phyloP scores from a whole-genome alignment of 1,140 invertebrate genomes.

The Cherax destructor region DNA sequence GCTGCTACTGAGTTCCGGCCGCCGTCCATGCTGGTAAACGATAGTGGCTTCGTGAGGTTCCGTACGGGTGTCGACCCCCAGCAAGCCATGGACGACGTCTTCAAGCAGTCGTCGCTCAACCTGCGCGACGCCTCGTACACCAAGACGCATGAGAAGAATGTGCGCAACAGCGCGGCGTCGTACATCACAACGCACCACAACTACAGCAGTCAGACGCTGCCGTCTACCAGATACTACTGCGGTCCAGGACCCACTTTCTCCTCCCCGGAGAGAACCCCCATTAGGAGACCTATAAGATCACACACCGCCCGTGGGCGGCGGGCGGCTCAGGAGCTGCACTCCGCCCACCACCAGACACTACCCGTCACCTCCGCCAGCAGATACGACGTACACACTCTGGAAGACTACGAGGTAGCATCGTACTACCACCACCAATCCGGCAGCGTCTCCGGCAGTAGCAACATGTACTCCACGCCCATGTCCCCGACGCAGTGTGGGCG shows the following conservation, averaged over 20 bases:
- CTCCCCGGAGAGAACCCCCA: constrained; percentile 20
- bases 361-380: not conserved
- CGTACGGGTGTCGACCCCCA: constrained; percentile 74
- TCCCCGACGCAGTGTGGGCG: not conserved
- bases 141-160: no score
- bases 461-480: constrained; percentile 22
- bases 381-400: not conserved
- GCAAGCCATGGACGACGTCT: constrained; percentile 35
- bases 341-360: not conserved
- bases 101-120: constrained; percentile 27
- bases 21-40: constrained; percentile 87
- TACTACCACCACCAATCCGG: constrained; percentile 35
- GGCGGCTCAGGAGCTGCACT: not conserved
- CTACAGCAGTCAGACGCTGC: constrained; percentile 32
- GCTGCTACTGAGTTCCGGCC: not conserved
- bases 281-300: not conserved
- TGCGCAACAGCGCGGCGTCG: not conserved
- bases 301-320: not conserved
- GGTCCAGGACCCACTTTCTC: constrained; percentile 11
- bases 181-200: not conserved
- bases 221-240: constrained; percentile 49
- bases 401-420: constrained; percentile 23
- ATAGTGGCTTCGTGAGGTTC: constrained; percentile 90
- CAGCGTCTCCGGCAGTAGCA: constrained; percentile 18
- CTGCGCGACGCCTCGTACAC: not conserved